phyloP scores from a whole-genome alignment of 2,113 vertebrate genomes.

The Microtus oregoni region DNA sequence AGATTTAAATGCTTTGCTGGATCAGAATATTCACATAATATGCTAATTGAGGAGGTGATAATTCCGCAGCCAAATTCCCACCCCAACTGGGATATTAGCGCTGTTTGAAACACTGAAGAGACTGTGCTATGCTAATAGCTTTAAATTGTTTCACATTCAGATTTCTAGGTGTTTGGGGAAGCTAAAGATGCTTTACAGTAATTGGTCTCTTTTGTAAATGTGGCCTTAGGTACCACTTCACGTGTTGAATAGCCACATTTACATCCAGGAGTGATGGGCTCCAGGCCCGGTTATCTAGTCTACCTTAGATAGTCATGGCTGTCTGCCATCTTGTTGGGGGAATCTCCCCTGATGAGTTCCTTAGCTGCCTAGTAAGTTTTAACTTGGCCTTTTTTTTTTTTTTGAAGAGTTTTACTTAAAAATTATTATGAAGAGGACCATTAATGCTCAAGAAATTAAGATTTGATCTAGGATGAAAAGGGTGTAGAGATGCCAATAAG shows the following conservation, averaged over 20 bases:
- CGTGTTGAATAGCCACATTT: constrained; percentile 60
- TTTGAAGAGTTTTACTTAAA: constrained; percentile 68
- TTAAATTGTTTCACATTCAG: constrained; percentile 74
- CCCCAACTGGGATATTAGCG: constrained; percentile 76
- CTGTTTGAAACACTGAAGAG: constrained; percentile 76
- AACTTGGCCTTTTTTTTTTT: constrained; percentile 64
- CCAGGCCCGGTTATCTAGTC: constrained; percentile 59
- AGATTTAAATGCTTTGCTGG: constrained; percentile 68
- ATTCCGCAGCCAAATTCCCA: constrained; percentile 69
- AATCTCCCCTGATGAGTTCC: neutral
- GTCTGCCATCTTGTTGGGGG: constrained; percentile 47
- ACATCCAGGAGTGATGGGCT: constrained; percentile 49
- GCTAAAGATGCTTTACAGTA: constrained; percentile 67
- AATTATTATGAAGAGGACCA: constrained; percentile 57
- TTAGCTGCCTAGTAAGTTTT: constrained; percentile 53
- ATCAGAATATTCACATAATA: constrained; percentile 66
- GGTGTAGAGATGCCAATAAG: constrained; percentile 33
- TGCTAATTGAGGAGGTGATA: constrained; percentile 70
- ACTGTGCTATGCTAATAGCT: constrained; percentile 73
- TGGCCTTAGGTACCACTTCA: constrained; percentile 76
- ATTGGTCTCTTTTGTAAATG: constrained; percentile 77
- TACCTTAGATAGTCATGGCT: constrained; percentile 63
- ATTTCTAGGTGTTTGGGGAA: constrained; percentile 79
- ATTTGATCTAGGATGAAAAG: constrained; percentile 48
- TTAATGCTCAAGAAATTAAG: constrained; percentile 63